These are phyloP conservation scores for Diadema setosum DNA, from an alignment of 35 echinoderm and acorn worm genomes.

Conservation along the genomic window DNA sequence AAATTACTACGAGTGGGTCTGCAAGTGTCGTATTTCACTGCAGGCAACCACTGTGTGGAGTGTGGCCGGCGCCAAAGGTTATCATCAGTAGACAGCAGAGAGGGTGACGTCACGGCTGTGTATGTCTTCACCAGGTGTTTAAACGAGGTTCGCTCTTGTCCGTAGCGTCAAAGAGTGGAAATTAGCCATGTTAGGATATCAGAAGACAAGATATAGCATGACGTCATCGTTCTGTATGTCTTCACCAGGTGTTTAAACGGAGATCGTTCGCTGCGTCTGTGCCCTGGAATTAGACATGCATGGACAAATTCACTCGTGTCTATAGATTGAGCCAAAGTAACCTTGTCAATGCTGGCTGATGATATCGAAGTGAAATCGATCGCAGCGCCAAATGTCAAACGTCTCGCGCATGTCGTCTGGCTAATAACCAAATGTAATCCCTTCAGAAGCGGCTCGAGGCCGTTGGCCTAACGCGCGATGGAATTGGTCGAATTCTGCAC, in stretches of 20 bases:
- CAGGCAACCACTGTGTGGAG: not conserved
- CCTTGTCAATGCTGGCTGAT: not conserved
- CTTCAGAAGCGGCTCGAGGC: not conserved
- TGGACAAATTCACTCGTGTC: not conserved
- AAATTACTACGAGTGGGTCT: constrained; percentile 11
- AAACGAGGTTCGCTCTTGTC: not conserved
- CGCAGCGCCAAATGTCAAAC: not conserved
- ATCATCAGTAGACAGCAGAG: not conserved
- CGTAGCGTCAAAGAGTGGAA: not conserved
- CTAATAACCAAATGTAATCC: not conserved
- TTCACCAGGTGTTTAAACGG: constrained; percentile 29
- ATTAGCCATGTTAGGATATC: constrained; percentile 5
- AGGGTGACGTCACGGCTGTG: not conserved
- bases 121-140: constrained; percentile 34
- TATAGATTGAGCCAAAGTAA: not conserved
- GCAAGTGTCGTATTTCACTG: not conserved
- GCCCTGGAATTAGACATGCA: not conserved
- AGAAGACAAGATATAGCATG: not conserved
- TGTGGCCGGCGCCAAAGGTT: not conserved
- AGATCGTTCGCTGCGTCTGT: not conserved
- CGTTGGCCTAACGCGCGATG: not conserved
- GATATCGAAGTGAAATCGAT: not conserved
- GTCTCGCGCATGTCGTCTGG: not conserved
- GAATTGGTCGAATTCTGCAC: no score
- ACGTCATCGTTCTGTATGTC: constrained; percentile 6